Evolutionary conservation across 2,888 invertebrate genomes (phyloP).

Genomic region (Tolmerus cingulatus): DNA sequence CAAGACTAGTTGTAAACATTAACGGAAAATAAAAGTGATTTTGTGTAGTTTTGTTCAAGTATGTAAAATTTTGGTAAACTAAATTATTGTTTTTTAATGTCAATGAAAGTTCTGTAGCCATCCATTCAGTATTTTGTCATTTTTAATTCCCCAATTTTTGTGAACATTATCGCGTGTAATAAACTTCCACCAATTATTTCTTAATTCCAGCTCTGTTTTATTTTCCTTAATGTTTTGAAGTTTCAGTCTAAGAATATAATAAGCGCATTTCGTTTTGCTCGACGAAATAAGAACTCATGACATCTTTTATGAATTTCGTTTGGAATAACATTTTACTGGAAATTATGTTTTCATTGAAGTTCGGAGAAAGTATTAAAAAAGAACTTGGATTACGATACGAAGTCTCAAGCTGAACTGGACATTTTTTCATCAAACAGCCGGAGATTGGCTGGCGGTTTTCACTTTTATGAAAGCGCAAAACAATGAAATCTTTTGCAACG

Average conservation of each 20-base stretch:
- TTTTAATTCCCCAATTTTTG: background rate
- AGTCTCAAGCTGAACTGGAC: too few species aligned
- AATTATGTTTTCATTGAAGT: too few species aligned
- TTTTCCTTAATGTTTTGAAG: background rate
- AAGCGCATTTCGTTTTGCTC: background rate
- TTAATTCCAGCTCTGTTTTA: background rate
- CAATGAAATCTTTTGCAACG: too few species aligned
- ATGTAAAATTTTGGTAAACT: background rate
- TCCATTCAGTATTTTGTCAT: constrained; percentile 6
- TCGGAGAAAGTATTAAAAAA: too few species aligned
- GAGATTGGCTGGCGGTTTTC: too few species aligned
- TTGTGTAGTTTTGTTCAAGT: background rate
- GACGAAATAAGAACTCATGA: too few species aligned
- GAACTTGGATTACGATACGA: too few species aligned
- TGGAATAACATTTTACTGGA: too few species aligned
- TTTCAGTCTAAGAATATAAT: background rate
- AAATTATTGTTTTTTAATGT: background rate
- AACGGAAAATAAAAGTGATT: background rate
- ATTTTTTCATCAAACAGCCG: too few species aligned
- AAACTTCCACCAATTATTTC: constrained; percentile 7
- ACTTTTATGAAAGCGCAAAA: too few species aligned
- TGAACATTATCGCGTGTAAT: constrained; percentile 8
- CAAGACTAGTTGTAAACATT: background rate
- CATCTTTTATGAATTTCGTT: too few species aligned
- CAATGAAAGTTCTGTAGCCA: background rate